Conservation (phyloP, 2,888 invertebrate species). For the Andrena fulva region DNA sequence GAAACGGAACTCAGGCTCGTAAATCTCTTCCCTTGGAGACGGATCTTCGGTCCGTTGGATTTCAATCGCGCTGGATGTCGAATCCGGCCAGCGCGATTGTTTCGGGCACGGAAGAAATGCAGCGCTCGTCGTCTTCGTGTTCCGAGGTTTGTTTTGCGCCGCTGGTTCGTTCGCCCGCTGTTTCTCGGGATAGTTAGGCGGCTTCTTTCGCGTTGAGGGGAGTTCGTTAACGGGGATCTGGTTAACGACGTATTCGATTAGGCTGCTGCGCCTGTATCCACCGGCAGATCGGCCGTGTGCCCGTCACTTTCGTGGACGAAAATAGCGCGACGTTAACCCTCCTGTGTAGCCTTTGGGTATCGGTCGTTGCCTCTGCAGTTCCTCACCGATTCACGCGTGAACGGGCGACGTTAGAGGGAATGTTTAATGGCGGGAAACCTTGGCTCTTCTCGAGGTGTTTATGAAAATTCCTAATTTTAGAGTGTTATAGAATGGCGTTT, state of each 20-base stretch:
- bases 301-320: background rate
- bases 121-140: conserved; percentile 29
- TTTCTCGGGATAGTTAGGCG: conserved; percentile 45
- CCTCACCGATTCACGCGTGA: conserved; percentile 3
- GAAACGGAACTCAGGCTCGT: background rate
- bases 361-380: conserved; percentile 10
- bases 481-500: background rate
- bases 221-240: conserved; percentile 46
- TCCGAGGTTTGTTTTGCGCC: conserved; percentile 43
- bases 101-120: conserved; percentile 44
- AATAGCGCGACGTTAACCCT: conserved; percentile 22
- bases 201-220: conserved; percentile 28
- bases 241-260: conserved; percentile 57
- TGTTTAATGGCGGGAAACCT: background rate
- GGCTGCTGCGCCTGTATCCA: background rate
- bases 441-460: background rate
- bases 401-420: conserved; percentile 2
- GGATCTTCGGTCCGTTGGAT: conserved; percentile 40
- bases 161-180: conserved; percentile 12
- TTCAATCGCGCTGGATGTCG: conserved; percentile 31
- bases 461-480: background rate
- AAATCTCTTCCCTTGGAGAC: conserved; percentile 14
- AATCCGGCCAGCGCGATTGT: conserved; percentile 37
- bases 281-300: conserved; percentile 9
- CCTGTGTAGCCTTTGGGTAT: background rate